Evolutionary conservation across 1,140 invertebrate species (phyloP), one percentile per base, ranked within the genome.

Genomic region (Nasonia vitripennis): DNA sequence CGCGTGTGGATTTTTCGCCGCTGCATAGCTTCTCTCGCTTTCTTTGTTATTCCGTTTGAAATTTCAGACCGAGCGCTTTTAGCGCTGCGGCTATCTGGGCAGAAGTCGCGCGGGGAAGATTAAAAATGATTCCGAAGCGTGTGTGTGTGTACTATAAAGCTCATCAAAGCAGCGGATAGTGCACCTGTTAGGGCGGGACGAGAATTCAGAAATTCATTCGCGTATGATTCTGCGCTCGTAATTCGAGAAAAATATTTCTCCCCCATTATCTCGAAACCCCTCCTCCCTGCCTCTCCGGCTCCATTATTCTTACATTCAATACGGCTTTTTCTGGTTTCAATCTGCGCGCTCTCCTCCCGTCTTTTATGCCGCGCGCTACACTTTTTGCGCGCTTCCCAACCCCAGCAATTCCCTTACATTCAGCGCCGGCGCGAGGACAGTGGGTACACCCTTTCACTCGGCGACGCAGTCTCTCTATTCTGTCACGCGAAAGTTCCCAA

Each of bases 401-500:
- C 45, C 51, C 62, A 20, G 11, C 77, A 37, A 75, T 83, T 78
- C 73, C 78, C 37, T 73, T 51, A 34, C 70, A 55, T 81, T 55
- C 31, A 82, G 51, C 37, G 27, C 0, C 20, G 34, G 4, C 45
- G n/a, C 20, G 75, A 87, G 87, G 86, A 86, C 79, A 87, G 86
- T 85, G 77, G 78, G 45, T 80, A 80, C 82, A 86, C 86, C 82
- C 87, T 87, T 89, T 88, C 87, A 86, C 85, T 87, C 79, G 62
- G 48, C 73, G 75, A 55, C 83, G 51, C 37, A 23, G 20, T 78
- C 62, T 78, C 85, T 78, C 85, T 86, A 81, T 86, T 86, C 84
- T 74, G 78, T 88, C 81, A 80, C 62, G 37, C 41, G 62, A 86
- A 85, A 88, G 86, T 89, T 89, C 51, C 3, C n/a, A 89, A 90